Evolutionary conservation across 1,140 invertebrate species (phyloP).

Genomic region (Lordiphosa clarofinis): DNA sequence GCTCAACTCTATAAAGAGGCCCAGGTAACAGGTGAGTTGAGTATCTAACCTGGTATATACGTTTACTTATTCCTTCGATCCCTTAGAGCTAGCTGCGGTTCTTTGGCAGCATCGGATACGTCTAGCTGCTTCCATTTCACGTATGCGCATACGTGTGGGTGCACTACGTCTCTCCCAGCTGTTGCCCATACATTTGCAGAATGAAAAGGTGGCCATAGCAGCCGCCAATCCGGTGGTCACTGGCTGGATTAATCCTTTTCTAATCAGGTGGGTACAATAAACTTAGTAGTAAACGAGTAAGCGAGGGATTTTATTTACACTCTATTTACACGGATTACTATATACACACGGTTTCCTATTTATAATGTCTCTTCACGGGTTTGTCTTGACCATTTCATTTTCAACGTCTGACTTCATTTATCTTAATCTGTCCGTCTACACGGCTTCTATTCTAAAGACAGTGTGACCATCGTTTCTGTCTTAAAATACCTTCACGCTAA

Average conservation of each 20-base stretch:
- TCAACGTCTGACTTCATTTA: no score
- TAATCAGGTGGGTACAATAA: slow-evolving; percentile 81
- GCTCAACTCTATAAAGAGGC: slow-evolving; percentile 79
- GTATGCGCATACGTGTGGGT: slow-evolving; percentile 85
- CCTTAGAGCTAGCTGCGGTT: slow-evolving; percentile 81
- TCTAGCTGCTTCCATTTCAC: slow-evolving; percentile 85
- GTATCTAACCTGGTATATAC: not conserved
- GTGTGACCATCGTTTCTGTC: no score
- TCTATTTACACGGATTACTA: no score
- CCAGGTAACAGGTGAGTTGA: slow-evolving; percentile 73
- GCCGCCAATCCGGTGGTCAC: slow-evolving; percentile 83
- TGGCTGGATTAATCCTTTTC: slow-evolving; percentile 88
- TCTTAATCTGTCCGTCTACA: no score
- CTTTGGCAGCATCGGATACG: slow-evolving; percentile 84
- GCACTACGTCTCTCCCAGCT: slow-evolving; percentile 85
- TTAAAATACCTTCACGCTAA: no score
- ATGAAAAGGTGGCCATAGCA: slow-evolving; percentile 83
- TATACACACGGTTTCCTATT: no score
- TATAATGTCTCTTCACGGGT: no score
- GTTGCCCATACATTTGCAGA: slow-evolving; percentile 85
- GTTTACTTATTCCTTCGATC: not conserved
- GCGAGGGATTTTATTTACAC: no score
- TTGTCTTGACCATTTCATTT: no score
- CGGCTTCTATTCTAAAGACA: no score
- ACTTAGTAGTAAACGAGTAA: no score